Evolutionary conservation across 1,140 invertebrate genomes (phyloP).

Genomic region (Hetaerina americana): DNA sequence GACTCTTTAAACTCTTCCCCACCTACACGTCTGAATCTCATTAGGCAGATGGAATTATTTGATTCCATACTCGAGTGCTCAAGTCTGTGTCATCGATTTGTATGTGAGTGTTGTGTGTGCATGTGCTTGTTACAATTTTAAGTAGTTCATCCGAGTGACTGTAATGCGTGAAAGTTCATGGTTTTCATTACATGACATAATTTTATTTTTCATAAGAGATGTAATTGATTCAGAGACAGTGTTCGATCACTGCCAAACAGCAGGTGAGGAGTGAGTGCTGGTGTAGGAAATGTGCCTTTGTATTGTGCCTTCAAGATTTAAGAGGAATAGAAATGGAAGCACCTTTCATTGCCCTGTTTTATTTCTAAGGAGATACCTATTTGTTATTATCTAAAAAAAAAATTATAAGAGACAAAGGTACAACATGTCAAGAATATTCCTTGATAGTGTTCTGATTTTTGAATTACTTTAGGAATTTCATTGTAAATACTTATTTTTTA

Average conservation of each 20-base stretch:
- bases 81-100: background rate
- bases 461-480: background rate
- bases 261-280: too few relatives aligned
- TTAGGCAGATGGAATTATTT: background rate
- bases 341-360: background rate
- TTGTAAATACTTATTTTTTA: slow-evolving; percentile 1
- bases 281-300: background rate
- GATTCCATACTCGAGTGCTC: background rate
- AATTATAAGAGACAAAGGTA: background rate
- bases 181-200: background rate
- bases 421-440: background rate
- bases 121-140: background rate
- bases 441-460: background rate
- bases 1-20: background rate
- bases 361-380: background rate
- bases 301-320: background rate
- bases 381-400: background rate
- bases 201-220: background rate
- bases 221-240: background rate
- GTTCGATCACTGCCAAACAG: background rate
- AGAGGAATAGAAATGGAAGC: too few relatives aligned
- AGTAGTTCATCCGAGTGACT: too few relatives aligned
- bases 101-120: background rate
- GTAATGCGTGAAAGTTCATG: background rate
- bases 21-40: background rate